These are phyloP conservation scores for Halocynthia roretzi DNA, from an alignment of 23 tunicate genomes.

Conservation along the genomic window DNA sequence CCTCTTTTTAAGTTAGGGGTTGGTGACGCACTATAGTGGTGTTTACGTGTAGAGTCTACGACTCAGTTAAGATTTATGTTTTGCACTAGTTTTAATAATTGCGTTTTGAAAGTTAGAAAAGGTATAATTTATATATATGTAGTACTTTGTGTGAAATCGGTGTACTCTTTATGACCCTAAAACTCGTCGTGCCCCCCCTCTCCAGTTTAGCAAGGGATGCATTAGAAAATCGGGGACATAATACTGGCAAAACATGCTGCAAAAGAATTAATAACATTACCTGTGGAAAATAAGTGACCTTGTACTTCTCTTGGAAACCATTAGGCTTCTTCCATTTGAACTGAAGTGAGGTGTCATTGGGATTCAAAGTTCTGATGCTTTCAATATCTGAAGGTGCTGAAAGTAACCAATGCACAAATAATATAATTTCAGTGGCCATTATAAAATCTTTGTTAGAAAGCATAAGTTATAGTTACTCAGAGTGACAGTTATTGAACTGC, in stretches of 20 bases:
- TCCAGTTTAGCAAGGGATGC: background rate
- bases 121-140: too few relatives aligned
- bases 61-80: too few relatives aligned
- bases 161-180: too few relatives aligned
- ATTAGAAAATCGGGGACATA: background rate
- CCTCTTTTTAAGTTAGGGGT: too few relatives aligned
- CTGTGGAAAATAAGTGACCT: slow-evolving; percentile 51
- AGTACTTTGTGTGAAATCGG: too few relatives aligned
- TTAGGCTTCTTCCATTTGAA: slow-evolving; percentile 37
- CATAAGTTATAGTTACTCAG: slow-evolving; percentile 13
- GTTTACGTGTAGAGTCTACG: too few relatives aligned
- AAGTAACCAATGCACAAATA: too few relatives aligned
- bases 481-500: slow-evolving; percentile 22
- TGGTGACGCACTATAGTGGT: too few relatives aligned
- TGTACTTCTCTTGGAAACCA: slow-evolving; percentile 36
- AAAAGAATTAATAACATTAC: slow-evolving; percentile 17
- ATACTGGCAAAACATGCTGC: background rate
- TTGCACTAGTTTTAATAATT: too few relatives aligned
- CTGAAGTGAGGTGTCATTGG: slow-evolving; percentile 26
- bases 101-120: too few relatives aligned
- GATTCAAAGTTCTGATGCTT: slow-evolving; percentile 30
- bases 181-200: too few relatives aligned
- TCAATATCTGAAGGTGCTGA: slow-evolving; percentile 41
- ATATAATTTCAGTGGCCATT: too few relatives aligned
- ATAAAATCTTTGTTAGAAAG: background rate